These are phyloP conservation scores for Dinomys branickii DNA, from an alignment of 2,113 vertebrate genomes.

Conservation along the genomic window DNA sequence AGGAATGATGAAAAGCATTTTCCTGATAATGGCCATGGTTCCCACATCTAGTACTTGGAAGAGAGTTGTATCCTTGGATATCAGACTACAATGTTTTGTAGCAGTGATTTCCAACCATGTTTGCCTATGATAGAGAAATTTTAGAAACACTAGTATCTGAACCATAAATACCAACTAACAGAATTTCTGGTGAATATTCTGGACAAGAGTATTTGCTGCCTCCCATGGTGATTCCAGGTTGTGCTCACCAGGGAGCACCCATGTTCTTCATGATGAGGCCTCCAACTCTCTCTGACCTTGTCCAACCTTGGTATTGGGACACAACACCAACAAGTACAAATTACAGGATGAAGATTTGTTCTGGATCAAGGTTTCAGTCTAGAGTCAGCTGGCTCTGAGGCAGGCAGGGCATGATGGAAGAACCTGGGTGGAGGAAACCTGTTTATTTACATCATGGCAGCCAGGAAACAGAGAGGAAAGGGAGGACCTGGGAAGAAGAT, in stretches of 20 bases:
- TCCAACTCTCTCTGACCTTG: background rate
- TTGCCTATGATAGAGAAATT: background rate
- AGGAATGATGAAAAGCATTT: background rate
- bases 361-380: background rate
- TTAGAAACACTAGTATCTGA: background rate
- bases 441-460: too few species aligned
- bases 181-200: background rate
- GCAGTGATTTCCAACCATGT: background rate
- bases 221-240: background rate
- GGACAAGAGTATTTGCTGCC: background rate
- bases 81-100: background rate
- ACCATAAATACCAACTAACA: fast-evolving
- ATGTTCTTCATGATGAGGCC: background rate
- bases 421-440: too few species aligned
- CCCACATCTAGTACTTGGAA: background rate
- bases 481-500: background rate
- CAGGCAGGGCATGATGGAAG: too few species aligned
- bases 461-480: background rate
- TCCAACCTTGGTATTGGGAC: too few species aligned
- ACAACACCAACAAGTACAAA: background rate
- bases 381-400: background rate
- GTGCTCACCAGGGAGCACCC: too few species aligned
- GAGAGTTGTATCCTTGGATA: background rate
- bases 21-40: background rate
- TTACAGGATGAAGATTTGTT: background rate